Conservation (phyloP, 2,797 vertebrate genomes). For the Thamnophis elegans region DNA sequence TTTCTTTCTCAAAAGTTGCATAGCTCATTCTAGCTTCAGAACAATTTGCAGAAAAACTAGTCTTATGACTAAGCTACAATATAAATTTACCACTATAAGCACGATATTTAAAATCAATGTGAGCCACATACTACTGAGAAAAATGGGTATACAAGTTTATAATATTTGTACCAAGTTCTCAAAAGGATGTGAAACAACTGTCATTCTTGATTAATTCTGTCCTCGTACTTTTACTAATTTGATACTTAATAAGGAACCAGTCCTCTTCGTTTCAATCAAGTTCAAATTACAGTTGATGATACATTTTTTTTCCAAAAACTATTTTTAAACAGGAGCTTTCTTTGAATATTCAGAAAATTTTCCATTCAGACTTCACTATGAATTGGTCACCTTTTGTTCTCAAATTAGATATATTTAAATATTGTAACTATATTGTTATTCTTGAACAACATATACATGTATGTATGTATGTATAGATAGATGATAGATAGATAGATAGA, state of each 20-base stretch:
- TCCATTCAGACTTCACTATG: neutral
- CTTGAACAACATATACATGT: too few relatives aligned
- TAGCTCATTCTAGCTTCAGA: neutral
- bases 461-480: too few relatives aligned
- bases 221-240: neutral
- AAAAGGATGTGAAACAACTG: neutral
- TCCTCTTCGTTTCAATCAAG: neutral
- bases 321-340: neutral
- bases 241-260: neutral
- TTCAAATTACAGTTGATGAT: neutral
- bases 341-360: neutral
- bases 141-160: neutral
- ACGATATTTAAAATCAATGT: slow-evolving; percentile 36
- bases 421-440: neutral
- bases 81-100: neutral
- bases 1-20: slow-evolving; percentile 34
- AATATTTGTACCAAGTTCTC: neutral
- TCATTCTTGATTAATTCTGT: neutral
- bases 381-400: neutral
- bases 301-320: neutral
- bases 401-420: neutral
- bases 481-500: too few relatives aligned
- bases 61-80: neutral
- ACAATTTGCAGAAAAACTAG: neutral
- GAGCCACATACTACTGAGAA: neutral